Percentiles rank a stretch among this genome's conserved stretches.
Conservation (phyloP, 1,140 invertebrate species). For the Zaprionus inermis region DNA sequence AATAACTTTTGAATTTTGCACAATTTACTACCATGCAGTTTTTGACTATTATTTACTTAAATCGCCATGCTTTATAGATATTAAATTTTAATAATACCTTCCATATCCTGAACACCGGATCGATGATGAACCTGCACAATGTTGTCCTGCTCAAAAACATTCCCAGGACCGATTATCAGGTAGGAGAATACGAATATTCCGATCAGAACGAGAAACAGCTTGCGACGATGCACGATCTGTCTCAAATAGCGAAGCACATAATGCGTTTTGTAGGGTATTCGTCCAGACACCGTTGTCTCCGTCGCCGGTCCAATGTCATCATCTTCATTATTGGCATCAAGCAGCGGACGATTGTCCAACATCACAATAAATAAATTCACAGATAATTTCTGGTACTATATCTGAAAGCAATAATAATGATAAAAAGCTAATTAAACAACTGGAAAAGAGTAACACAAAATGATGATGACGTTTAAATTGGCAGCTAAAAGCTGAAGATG, state of each 20-base stretch:
- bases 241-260: conserved; percentile 29
- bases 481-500: background rate
- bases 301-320: conserved; percentile 11
- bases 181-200: conserved; percentile 57
- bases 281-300: conserved; percentile 3
- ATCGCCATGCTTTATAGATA: background rate
- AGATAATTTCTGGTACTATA: background rate
- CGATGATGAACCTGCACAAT: conserved; percentile 61
- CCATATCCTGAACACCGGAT: conserved; percentile 72
- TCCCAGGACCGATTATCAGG: conserved; percentile 53
- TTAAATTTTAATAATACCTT: conserved; percentile 51
- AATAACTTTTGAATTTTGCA: too few species aligned
- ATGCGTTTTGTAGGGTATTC: conserved; percentile 6
- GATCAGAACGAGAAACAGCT: conserved; percentile 45
- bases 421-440: background rate
- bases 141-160: conserved; percentile 60
- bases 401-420: background rate
- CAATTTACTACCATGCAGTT: too few species aligned
- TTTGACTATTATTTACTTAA: too few species aligned
- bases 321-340: conserved; percentile 33
- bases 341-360: conserved; percentile 53
- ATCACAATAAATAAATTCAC: conserved; percentile 19
- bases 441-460: background rate
- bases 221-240: conserved; percentile 46
- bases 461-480: conserved; percentile 7